Base-by-base conservation (phyloP, 2,888 invertebrate genomes). In the Gryllus longicercus region DNA sequence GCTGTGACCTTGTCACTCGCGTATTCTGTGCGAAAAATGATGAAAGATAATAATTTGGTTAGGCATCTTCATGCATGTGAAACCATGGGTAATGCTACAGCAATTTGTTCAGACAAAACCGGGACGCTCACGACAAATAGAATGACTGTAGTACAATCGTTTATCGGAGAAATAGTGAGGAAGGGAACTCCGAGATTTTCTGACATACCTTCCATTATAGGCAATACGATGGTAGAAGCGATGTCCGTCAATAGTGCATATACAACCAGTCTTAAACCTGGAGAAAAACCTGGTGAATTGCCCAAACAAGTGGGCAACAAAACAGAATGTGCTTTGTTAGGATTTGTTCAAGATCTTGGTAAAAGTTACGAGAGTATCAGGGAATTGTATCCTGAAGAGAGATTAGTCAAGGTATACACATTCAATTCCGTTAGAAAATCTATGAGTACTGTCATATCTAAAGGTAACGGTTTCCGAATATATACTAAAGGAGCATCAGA, bases 371-470 rank as follows among this genome's bases (percentile, higher is more conserved):
- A 90, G 84, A 84, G 86, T n/a, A 86, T 91, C 75, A 86, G 92
- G 76, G 88, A 90, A 80, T 87, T 88, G 79, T 85, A 87, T 80
- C 89, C 91, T 23, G 91, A 91, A 84, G 90, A 90, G 81, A 86
- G 85, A 18, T 87, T 91, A 80, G 86, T 87, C 75, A 86, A 87
- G 81, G 89, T 89, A 8, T 89, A 88, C 84, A 92, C 92, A 0
- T 92, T 93, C 86, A 93, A 92, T 86, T 92, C 92, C 25, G 89
- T 89, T 16, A 87, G 92, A 74, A 93, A 93, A 85, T 91, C 90
- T 80, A 92, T 92, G 92, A 89, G 90, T 81, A 92, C 92, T 1
- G 90, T 92, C 18, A 88, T 92, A 79, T 87, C 87, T 50, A 83
- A 86, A 51, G 85, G 87, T 75, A 86, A 85, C 23, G 88, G 90